Evolutionary conservation across 2,113 vertebrate genomes (phyloP).

Genomic region (Prionailurus bengalensis): DNA sequence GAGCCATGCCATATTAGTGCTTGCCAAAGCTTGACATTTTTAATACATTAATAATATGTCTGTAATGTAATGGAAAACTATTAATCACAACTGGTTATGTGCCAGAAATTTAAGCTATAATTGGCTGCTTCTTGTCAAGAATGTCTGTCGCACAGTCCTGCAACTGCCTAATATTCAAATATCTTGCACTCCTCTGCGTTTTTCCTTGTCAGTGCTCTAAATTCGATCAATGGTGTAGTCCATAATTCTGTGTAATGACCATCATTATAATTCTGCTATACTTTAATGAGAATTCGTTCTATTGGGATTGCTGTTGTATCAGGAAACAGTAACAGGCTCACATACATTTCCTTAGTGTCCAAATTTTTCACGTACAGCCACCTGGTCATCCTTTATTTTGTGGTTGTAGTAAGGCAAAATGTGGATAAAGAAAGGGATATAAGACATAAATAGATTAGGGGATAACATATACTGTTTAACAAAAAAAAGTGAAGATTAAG

Average conservation of each 20-base stretch:
- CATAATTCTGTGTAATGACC: slow-evolving; percentile 87
- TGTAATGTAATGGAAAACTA: slow-evolving; percentile 91
- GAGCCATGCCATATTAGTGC: slow-evolving; percentile 83
- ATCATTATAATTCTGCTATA: slow-evolving; percentile 84
- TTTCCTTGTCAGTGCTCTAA: slow-evolving; percentile 85
- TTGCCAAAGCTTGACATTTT: slow-evolving; percentile 91
- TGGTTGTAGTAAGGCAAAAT: slow-evolving; percentile 54
- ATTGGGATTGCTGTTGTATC: slow-evolving; percentile 60
- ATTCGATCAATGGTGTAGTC: slow-evolving; percentile 85
- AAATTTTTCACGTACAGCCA: not conserved
- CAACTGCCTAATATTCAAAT: slow-evolving; percentile 89
- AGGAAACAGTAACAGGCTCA: slow-evolving; percentile 58
- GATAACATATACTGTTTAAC: not conserved
- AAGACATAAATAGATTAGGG: not conserved
- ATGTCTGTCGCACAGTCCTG: slow-evolving; percentile 88
- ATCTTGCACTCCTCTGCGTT: slow-evolving; percentile 85
- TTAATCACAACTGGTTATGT: slow-evolving; percentile 93
- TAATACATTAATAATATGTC: slow-evolving; percentile 95
- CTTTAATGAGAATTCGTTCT: slow-evolving; percentile 86
- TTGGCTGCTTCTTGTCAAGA: slow-evolving; percentile 93
- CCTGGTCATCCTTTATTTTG: not conserved
- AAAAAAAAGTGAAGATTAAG: not conserved
- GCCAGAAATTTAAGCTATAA: slow-evolving; percentile 93
- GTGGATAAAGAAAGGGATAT: not conserved
- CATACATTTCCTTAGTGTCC: slow-evolving; percentile 29